A percentile compares a stretch with the other conserved stretches of the same genome.
These are phyloP conservation scores for Coreius guichenoti DNA, from an alignment of 2,797 vertebrate genomes.

Conservation along the genomic window DNA sequence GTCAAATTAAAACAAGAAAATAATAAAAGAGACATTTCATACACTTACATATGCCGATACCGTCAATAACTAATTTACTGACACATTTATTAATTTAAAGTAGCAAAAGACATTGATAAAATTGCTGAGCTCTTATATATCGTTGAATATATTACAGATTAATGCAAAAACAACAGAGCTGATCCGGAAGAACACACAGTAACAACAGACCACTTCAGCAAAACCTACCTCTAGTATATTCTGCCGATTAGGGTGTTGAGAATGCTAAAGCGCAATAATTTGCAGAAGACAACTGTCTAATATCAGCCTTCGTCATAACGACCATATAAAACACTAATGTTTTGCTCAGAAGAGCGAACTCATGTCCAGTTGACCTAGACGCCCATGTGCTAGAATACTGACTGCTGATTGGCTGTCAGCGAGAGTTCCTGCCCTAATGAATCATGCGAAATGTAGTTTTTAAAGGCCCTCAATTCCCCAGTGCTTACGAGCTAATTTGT, in stretches of 20 bases:
- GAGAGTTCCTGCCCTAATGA: background rate
- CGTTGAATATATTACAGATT: background rate
- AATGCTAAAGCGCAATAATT: background rate
- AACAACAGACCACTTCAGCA: background rate
- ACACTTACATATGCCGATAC: background rate
- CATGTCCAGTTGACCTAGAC: slow-evolving; percentile 47
- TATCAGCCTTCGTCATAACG: background rate
- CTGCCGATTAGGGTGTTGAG: background rate
- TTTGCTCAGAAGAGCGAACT: background rate
- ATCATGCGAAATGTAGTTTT: slow-evolving; percentile 58
- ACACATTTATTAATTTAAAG: background rate
- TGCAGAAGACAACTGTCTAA: background rate
- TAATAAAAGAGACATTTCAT: background rate
- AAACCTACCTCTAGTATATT: slow-evolving; percentile 21
- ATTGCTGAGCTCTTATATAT: background rate
- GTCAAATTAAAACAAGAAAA: background rate
- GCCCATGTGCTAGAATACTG: slow-evolving; percentile 47
- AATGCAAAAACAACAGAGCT: background rate
- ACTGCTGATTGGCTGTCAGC: slow-evolving; percentile 52
- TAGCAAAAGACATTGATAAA: background rate
- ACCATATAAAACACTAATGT: slow-evolving; percentile 9
- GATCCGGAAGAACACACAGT: slow-evolving; percentile 20
- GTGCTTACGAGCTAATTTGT: background rate
- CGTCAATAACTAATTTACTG: background rate
- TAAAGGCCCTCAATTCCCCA: too few species aligned